Conservation (phyloP, 2,113 vertebrate genomes). For the Himantopus leucocephalus region DNA sequence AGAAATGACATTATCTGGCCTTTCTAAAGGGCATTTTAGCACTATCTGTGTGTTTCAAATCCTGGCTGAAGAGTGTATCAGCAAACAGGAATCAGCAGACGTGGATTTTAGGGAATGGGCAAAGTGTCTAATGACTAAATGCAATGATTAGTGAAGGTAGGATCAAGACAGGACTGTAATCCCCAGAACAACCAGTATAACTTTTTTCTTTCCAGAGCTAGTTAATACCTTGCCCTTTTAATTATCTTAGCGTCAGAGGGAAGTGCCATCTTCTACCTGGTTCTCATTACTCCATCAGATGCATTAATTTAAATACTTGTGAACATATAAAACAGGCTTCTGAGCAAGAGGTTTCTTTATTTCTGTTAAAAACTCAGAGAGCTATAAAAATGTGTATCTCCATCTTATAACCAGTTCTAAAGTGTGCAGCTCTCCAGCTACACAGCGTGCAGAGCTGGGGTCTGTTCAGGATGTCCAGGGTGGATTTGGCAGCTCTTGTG, state of each 20-base stretch:
- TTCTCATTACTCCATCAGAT: slow-evolving; percentile 11
- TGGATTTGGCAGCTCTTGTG: not conserved
- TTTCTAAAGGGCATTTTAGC: slow-evolving; percentile 55
- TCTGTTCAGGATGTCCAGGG: not conserved
- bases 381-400: not conserved
- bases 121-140: slow-evolving; percentile 43
- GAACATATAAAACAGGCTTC: not conserved
- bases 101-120: slow-evolving; percentile 23
- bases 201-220: slow-evolving; percentile 5
- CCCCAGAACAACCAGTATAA: not conserved
- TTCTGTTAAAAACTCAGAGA: not conserved
- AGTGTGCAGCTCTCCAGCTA: not conserved
- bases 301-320: slow-evolving; percentile 37
- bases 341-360: not conserved
- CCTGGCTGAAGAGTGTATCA: not conserved
- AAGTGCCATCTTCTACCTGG: not conserved
- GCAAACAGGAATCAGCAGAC: slow-evolving; percentile 29
- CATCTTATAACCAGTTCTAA: not conserved
- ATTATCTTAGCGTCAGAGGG: slow-evolving; percentile 24
- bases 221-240: slow-evolving; percentile 58
- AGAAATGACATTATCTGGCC: slow-evolving; percentile 46
- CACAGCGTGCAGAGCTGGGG: not conserved
- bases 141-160: slow-evolving; percentile 1
- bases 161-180: not conserved
- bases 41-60: not conserved